Conservation (phyloP, 2,888 invertebrate species). For the Caenorhabditis plicata region DNA sequence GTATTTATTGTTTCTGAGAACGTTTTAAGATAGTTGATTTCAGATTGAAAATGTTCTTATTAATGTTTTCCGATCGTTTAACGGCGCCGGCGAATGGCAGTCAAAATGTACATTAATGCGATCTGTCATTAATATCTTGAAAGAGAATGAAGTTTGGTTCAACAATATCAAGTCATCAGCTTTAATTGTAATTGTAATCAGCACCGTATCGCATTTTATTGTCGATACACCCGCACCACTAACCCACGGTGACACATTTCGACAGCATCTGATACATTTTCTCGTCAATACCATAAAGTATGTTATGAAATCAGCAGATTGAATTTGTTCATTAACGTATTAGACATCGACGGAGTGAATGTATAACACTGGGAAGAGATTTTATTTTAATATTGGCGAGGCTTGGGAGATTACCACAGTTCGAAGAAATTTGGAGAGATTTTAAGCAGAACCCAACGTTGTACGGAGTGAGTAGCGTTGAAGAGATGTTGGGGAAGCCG, state of each 20-base stretch:
- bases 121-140: slow-evolving; percentile 5
- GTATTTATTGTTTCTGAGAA: not conserved
- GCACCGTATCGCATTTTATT: slow-evolving; percentile 7
- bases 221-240: slow-evolving; percentile 18
- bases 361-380: slow-evolving; percentile 43
- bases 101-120: slow-evolving; percentile 15
- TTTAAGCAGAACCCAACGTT: slow-evolving; percentile 13
- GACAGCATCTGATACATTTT: slow-evolving; percentile 6
- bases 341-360: slow-evolving; percentile 21
- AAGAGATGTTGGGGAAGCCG: slow-evolving; percentile 9
- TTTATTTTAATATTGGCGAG: slow-evolving; percentile 44
- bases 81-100: slow-evolving; percentile 19
- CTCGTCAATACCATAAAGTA: slow-evolving; percentile 10
- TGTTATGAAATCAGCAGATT: not conserved
- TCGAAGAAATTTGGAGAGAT: slow-evolving; percentile 45
- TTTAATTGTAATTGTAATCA: slow-evolving; percentile 7
- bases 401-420: slow-evolving; percentile 36
- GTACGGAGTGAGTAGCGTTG: slow-evolving; percentile 7
- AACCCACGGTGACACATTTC: slow-evolving; percentile 14
- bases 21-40: slow-evolving; percentile 1
- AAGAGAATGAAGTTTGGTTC: slow-evolving; percentile 24
- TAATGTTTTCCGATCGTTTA: slow-evolving; percentile 38
- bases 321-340: not conserved
- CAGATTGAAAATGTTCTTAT: slow-evolving; percentile 49
- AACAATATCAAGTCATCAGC: slow-evolving; percentile 11